Evolutionary conservation across 1,140 invertebrate species (phyloP), one percentile per base, ranked within the genome.

Genomic region (Cydia pomonella): DNA sequence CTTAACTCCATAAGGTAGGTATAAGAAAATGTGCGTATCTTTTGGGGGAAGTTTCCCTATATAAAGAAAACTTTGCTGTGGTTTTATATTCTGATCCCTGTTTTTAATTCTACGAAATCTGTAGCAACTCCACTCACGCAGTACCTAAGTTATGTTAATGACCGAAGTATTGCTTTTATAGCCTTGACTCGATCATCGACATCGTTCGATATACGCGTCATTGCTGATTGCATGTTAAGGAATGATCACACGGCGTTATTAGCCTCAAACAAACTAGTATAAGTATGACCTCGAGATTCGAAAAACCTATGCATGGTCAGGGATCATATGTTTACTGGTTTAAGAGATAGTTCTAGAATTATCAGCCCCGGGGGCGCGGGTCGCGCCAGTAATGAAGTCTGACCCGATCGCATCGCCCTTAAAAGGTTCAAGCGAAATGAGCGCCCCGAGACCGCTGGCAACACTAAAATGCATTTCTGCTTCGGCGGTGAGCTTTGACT

Each of bases 401-500:
- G 64, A 69, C 64, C 64, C 63, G 78, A 77, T 73, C 50, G 71
- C 74, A 73, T 33, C 76, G 63, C n/a, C 62, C 38, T 82, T 84
- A 83, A 86, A 86, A 86, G 82, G 77, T 80, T 81, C 83, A 77
- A 82, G 77, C 83, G 76, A 86, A 85, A 87, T 82, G 84, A 83
- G 81, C 77, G 80, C 85, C 74, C 66, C 75, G 77, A 86, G 84
- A 86, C 83, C 82, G 80, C 84, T 84, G 75, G 80, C 82, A 86
- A 85, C 82, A 82, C 84, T 89, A 83, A 88, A 90, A 90, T 89
- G 86, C 87, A 88, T 87, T 82, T 85, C 82, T 80, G 82, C 80
- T 83, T 79, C 66, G 82, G 85, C 87, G 88, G 87, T 76, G 77
- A 79, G 84, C 87, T 89, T 89, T 91, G 84, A 85, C 77, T 84